Conservation (phyloP, 2,113 vertebrate genomes). For the Aegypius monachus region DNA sequence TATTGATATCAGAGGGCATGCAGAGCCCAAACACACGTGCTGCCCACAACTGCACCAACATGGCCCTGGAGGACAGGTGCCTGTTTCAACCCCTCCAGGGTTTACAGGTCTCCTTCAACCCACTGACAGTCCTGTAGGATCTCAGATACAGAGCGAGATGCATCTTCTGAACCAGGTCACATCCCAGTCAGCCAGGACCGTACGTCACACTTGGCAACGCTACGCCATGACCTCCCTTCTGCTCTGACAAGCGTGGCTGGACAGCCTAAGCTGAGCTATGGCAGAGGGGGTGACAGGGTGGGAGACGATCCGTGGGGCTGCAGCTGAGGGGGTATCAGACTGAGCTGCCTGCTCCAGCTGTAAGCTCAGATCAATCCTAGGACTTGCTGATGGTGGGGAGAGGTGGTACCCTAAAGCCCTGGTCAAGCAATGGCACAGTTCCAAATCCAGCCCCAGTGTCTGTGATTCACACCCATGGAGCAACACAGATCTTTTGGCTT, state of each 20-base stretch:
- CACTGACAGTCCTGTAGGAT: not conserved
- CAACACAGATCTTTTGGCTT: not conserved
- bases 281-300: not conserved
- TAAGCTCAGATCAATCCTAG: not conserved
- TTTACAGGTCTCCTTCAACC: not conserved
- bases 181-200: not conserved
- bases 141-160: not conserved
- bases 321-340: not conserved
- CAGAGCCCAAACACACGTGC: not conserved
- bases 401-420: not conserved
- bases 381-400: not conserved
- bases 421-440: not conserved
- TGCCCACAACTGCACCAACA: accelerated
- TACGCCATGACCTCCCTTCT: not conserved
- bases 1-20: not conserved
- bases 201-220: not conserved
- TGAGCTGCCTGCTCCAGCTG: not conserved
- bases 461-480: not conserved
- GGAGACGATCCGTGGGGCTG: not conserved
- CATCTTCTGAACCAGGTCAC: not conserved
- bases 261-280: not conserved
- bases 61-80: not conserved
- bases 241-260: not conserved
- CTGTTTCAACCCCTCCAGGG: not conserved
- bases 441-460: not conserved